Percentiles rank a stretch among this genome's conserved stretches.
Evolutionary conservation across 2,888 invertebrate genomes (phyloP).

Genomic region (Uloborus plumipes): DNA sequence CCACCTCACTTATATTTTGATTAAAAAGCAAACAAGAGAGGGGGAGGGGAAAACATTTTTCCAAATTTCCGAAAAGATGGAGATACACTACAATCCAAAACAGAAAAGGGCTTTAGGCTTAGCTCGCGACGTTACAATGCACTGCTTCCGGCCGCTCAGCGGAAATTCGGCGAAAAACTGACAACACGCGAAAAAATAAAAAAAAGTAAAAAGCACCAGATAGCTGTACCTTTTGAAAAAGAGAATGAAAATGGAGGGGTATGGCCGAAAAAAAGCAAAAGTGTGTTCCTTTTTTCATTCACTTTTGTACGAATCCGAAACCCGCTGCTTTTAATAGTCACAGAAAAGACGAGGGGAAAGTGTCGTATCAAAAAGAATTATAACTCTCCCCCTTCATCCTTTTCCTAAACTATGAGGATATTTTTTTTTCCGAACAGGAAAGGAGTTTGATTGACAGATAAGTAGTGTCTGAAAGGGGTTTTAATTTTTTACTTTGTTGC

Average conservation of each 20-base stretch:
- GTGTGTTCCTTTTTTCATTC: neutral
- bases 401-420: too few species aligned
- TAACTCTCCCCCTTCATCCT: too few species aligned
- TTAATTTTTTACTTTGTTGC: too few species aligned
- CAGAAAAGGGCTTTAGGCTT: too few species aligned
- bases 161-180: slow-evolving; percentile 27
- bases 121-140: neutral
- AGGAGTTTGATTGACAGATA: too few species aligned
- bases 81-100: neutral
- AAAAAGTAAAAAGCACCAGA: neutral
- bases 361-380: too few species aligned
- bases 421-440: too few species aligned
- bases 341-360: too few species aligned
- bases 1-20: too few species aligned
- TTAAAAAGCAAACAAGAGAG: too few species aligned
- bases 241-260: slow-evolving; percentile 1
- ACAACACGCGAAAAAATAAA: slow-evolving; percentile 21
- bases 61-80: neutral
- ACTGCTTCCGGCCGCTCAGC: slow-evolving; percentile 14
- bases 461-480: too few species aligned
- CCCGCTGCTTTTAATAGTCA: slow-evolving; percentile 1
- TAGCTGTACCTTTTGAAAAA: slow-evolving; percentile 18
- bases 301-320: slow-evolving; percentile 9
- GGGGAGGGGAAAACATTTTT: too few species aligned
- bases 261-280: slow-evolving; percentile 5